phyloP scores from a whole-genome alignment of 2,888 invertebrate genomes.

The Volucella zonaria region DNA sequence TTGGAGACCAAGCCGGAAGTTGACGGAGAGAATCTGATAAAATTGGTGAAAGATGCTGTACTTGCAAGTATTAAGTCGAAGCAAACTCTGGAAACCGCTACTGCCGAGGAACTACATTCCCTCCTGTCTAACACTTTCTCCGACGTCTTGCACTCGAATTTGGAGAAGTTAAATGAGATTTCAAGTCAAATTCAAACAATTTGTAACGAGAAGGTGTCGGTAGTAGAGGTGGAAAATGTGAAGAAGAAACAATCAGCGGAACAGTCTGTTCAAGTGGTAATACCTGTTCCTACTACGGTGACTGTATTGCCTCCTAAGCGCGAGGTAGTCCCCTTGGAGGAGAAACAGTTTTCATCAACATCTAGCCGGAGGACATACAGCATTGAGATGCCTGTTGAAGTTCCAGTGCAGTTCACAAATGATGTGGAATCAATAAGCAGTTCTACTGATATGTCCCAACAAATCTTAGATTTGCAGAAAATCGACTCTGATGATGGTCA shows the following conservation, averaged over 20 bases:
- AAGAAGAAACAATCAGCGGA: background rate
- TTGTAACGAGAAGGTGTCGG: conserved; percentile 52
- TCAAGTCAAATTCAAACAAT: conserved; percentile 53
- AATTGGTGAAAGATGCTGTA: conserved; percentile 21
- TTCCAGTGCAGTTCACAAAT: background rate
- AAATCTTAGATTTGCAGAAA: conserved; percentile 5
- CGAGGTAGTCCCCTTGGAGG: background rate
- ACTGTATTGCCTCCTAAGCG: background rate
- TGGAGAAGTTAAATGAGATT: conserved; percentile 59
- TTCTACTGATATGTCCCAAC: background rate
- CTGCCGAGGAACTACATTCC: conserved; percentile 24
- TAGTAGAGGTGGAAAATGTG: background rate
- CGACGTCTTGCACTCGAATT: conserved; percentile 38
- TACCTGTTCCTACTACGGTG: background rate
- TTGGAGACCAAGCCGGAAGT: background rate
- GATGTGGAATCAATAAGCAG: background rate
- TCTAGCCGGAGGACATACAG: conserved; percentile 20
- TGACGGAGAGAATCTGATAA: conserved; percentile 4
- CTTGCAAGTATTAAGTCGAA: background rate
- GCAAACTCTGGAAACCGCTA: background rate
- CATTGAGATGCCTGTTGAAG: background rate
- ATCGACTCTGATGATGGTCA: background rate
- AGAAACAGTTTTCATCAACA: background rate
- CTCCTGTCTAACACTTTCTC: conserved; percentile 38
- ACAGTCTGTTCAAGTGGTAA: background rate